Conservation (phyloP, 2,113 vertebrate species). For the Corythoichthys intestinalis region DNA sequence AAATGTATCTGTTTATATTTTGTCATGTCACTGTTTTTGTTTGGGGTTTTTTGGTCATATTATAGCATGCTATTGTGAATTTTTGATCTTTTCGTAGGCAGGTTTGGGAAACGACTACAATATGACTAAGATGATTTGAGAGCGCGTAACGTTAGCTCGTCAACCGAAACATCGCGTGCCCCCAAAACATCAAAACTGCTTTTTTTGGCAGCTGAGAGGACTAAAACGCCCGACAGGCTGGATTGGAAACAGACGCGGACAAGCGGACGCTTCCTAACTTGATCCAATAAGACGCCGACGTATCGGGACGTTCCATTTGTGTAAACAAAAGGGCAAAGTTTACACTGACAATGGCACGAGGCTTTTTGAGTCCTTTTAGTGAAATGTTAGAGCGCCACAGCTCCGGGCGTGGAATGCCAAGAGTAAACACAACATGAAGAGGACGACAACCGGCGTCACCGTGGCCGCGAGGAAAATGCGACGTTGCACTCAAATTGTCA, state of each 20-base stretch:
- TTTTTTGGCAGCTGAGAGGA: constrained; percentile 29
- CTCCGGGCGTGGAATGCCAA: constrained; percentile 55
- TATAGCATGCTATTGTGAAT: too few relatives aligned
- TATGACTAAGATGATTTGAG: too few relatives aligned
- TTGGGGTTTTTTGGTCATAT: too few relatives aligned
- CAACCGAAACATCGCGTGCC: neutral
- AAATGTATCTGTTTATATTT: too few relatives aligned
- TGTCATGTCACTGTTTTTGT: too few relatives aligned
- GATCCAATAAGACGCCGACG: constrained; percentile 63
- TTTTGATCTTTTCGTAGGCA: too few relatives aligned
- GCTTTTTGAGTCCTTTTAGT: constrained; percentile 52
- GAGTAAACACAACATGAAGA: constrained; percentile 59
- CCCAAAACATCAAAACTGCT: constrained; percentile 24
- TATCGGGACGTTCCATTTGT: constrained; percentile 26
- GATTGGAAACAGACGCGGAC: constrained; percentile 69
- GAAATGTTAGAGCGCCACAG: constrained; percentile 55
- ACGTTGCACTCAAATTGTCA: too few relatives aligned
- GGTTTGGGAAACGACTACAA: too few relatives aligned
- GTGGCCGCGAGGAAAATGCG: too few relatives aligned
- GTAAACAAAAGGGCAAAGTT: constrained; percentile 59
- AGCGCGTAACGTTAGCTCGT: neutral
- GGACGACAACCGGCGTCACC: constrained; percentile 9
- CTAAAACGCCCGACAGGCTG: constrained; percentile 38
- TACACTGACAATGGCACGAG: constrained; percentile 31
- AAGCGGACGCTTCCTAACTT: constrained; percentile 59